phyloP scores from a whole-genome alignment of 2,888 invertebrate species.

The Aradus depressus region DNA sequence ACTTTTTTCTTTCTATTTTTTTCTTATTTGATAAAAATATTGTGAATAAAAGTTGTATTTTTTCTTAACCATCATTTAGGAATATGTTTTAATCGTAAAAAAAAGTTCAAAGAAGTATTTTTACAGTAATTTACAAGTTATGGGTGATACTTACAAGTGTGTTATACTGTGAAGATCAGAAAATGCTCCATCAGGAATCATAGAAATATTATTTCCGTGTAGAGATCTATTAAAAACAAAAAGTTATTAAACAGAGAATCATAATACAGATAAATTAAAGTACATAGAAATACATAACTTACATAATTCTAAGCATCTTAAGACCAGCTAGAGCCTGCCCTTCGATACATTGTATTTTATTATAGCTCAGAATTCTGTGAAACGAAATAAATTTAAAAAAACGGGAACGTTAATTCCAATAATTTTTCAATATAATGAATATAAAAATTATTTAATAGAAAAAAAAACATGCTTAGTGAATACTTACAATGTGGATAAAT shows the following conservation, averaged over 20 bases:
- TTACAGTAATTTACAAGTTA: too few relatives aligned
- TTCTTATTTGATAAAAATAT: constrained; percentile 5
- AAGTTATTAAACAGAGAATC: constrained; percentile 4
- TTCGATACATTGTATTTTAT: constrained; percentile 88
- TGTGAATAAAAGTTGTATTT: constrained; percentile 8
- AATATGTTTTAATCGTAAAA: constrained; percentile 1
- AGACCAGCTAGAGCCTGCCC: constrained; percentile 78
- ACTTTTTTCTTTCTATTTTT: too few relatives aligned
- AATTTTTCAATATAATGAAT: constrained; percentile 3
- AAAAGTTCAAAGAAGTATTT: too few relatives aligned
- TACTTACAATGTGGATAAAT: constrained; percentile 82
- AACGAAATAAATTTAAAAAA: constrained; percentile 28
- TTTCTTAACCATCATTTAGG: not conserved
- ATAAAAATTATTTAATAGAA: not conserved
- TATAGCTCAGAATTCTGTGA: constrained; percentile 93
- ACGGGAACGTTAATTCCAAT: too few relatives aligned
- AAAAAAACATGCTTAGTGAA: constrained; percentile 5
- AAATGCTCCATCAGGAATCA: constrained; percentile 92
- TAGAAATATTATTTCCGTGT: constrained; percentile 94
- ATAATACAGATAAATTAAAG: too few relatives aligned
- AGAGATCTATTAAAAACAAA: constrained; percentile 53
- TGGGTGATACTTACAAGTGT: constrained; percentile 88
- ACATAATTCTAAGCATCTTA: too few relatives aligned
- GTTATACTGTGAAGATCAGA: constrained; percentile 83
- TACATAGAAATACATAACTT: too few relatives aligned